Base-by-base conservation (phyloP, 2,797 vertebrate species). In the Siniperca undulata region DNA sequence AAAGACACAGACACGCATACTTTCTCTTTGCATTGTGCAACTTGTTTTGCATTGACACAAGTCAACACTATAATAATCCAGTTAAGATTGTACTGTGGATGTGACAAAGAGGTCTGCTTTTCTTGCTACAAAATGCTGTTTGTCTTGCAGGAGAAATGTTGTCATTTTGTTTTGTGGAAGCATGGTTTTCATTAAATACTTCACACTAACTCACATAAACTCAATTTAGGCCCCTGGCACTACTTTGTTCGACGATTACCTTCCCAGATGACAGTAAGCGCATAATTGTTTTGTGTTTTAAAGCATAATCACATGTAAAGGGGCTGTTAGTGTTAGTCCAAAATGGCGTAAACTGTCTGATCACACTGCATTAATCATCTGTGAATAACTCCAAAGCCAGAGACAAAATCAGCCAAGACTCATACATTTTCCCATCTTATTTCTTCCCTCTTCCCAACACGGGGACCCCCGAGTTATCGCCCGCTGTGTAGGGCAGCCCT, bases 301-400 rank as follows among this genome's bases (percentile, higher is more conserved):
- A 42, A 70, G 17, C 30, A 50, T 42, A 22, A 52, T 53, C 19
- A 27, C n/a, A 52, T 1, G 7, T 16, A 58, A 46, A 78, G 10
- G 5, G 0, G 42, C 4, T 1, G 53, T 48, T 30, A 72, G 30
- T 58, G 8, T 70, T 27, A 13, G 14, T 72, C 10, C 24, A 70
- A 46, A 44, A 56, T 53, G 12, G 56, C 56, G 13, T 50, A 16
- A 53, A 10, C 13, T 69, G 22, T 72, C 61, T 53, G 50, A 74
- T 82, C 67, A 42, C 17, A 48, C 30, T 27, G 16, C 65, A 77
- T 70, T n/a, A 66, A 78, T 59, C 67, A 9, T 74, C 38, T 27
- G n/a, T 61, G 73, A 87, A 80, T 27, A 78, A 50, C 69, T 69
- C 84, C 62, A 81, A 80, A 89, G 58, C 48, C 60, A 78, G 59